Evolutionary conservation across 1,140 invertebrate genomes (phyloP), one percentile per base, ranked within the genome.

Genomic region (Drosophila fuyamai): DNA sequence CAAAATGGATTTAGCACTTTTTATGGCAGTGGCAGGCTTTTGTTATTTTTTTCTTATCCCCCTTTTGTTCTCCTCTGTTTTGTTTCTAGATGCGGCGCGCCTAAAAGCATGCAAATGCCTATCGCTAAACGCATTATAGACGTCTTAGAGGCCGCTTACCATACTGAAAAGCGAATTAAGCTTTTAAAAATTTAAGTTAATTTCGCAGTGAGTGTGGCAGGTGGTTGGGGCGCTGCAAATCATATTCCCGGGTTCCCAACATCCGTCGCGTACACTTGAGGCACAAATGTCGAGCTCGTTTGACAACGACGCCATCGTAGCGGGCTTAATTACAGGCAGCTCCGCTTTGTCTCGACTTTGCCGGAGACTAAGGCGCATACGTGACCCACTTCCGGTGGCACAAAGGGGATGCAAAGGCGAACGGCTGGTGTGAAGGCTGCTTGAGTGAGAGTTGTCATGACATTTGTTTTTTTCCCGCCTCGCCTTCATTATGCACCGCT

Each of bases 351-450:
- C 80, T 80, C 76, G 67, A 57, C 43, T 32, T 32, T 32, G 29
- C 29, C 29, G 63, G 61, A 48, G 71, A 53, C 61, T 71, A 75
- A 68, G 75, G 70, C 50, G 62, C 80, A 80, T 89, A 83, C 85
- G 80, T 88, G 84, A 88, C 83, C 83, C 84, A 88, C 83, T 77
- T 88, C 83, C 83, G 84, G 83, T 38, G 46, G 56, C 65, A 89
- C 84, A 88, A 83, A 81, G 58, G 58, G 70, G 59, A 48, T 51
- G 61, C 65, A 44, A 68, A 66, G 56, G 38, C 72, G 66, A 77
- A 70, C 72, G 54, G 46, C 60, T 83, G 83, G 83, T 83, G 82
- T 86, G 82, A 86, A 86, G 63, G 82, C 61, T 59, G 75, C 74
- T 73, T 57, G 80, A 82, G 72, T 76, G 66, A 78, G 74, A 89